Evolutionary conservation across 2,113 vertebrate species (phyloP).

Genomic region (Ophiodon elongatus): DNA sequence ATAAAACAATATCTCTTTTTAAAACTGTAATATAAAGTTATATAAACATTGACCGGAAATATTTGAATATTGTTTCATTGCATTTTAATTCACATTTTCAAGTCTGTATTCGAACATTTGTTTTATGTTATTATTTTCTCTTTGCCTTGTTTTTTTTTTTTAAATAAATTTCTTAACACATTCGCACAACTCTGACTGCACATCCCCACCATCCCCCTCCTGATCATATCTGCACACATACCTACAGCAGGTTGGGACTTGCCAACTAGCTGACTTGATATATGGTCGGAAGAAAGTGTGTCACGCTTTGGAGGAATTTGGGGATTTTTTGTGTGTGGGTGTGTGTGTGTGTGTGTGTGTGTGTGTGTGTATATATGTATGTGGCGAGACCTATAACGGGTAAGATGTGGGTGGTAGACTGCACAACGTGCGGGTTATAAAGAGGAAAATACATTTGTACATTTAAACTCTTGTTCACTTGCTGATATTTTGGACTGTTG

Average conservation of each 20-base stretch:
- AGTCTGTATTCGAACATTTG: not conserved
- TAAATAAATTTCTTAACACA: too few relatives aligned
- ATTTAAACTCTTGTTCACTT: not conserved
- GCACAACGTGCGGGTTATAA: not conserved
- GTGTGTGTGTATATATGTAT: not conserved
- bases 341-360: not conserved
- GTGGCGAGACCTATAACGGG: not conserved
- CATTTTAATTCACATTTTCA: not conserved
- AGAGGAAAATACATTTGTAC: not conserved
- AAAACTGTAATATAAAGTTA: not conserved
- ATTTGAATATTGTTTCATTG: not conserved
- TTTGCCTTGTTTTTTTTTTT: not conserved
- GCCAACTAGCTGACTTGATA: not conserved
- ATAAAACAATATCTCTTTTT: not conserved
- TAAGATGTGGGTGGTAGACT: not conserved
- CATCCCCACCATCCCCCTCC: slow-evolving; percentile 2
- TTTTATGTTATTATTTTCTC: not conserved
- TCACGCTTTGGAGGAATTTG: not conserved
- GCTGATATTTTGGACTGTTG: too few relatives aligned
- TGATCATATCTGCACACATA: slow-evolving; percentile 9
- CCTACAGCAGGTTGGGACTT: slow-evolving; percentile 16
- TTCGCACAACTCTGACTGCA: not conserved
- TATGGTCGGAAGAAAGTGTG: not conserved
- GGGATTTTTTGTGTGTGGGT: not conserved
- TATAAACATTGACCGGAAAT: not conserved